Percentiles rank a stretch among this genome's conserved stretches.
phyloP scores from a whole-genome alignment of 2,797 vertebrate species.

The Sebastes hubbsi region DNA sequence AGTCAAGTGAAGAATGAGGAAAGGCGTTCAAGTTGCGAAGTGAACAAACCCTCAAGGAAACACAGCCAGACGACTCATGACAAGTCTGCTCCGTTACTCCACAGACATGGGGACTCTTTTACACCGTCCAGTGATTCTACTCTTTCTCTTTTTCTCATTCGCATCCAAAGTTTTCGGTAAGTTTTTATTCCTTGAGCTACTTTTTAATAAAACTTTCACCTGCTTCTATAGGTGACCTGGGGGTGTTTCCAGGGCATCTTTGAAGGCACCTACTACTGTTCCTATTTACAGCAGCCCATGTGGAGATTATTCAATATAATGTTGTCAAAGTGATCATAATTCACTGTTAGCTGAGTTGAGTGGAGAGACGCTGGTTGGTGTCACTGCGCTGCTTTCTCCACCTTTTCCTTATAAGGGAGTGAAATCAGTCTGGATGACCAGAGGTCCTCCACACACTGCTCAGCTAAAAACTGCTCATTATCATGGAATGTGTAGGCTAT shows the following conservation, averaged over 20 bases:
- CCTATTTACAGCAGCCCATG: neutral
- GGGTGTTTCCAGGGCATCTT: neutral
- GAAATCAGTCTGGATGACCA: conserved; percentile 26
- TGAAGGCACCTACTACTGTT: neutral
- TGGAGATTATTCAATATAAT: neutral
- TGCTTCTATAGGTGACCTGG: neutral
- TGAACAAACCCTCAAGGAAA: neutral
- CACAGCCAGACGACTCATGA: neutral
- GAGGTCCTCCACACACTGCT: neutral
- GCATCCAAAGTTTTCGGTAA: conserved; percentile 60
- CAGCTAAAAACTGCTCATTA: neutral
- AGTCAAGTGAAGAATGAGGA: conserved; percentile 64
- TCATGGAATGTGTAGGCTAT: neutral
- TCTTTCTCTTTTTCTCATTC: conserved; percentile 32
- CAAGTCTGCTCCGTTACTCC: neutral
- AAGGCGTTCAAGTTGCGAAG: conserved; percentile 18
- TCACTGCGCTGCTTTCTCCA: conserved; percentile 5
- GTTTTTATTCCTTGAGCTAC: neutral
- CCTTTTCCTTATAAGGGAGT: conserved; percentile 72
- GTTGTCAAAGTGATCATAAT: neutral
- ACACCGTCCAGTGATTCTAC: neutral
- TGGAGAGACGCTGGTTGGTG: neutral
- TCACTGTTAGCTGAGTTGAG: neutral
- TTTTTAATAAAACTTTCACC: conserved; percentile 33
- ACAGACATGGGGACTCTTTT: conserved; percentile 54